Base-by-base conservation (phyloP, 2,888 invertebrate species). In the Lepidonotus clava region DNA sequence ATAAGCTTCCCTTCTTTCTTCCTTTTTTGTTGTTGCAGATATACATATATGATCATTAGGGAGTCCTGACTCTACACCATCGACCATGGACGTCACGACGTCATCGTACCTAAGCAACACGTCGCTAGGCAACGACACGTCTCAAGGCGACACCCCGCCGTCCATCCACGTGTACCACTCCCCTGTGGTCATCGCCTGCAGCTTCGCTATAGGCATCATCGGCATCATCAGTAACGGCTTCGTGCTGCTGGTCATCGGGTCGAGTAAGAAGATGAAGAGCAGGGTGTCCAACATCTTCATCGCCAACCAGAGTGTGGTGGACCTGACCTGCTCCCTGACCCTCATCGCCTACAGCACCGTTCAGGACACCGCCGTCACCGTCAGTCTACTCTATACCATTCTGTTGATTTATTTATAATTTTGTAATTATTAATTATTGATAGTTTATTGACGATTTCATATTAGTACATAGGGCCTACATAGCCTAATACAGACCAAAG, bases 191-290 rank as follows among this genome's bases (percentile, higher is more conserved):
- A 80, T 80, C 8, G 80, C 46, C 8, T 80, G 41, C 41, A 80
- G 80, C 80, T 46, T 80, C 46, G 80, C 80, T 34, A 80, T 80
- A 6, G 80, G 80, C 46, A 80, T 80, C 21, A 46, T 80, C 28
- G 80, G 80, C 46, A 80, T 80, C 41, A 46, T 80, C 51, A 80
- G 80, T 46, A 80, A 80, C 28, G 80, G 80, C 28, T 80, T 80
- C 18, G 80, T 51, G 41, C 28, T 80, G 14, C 46, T 80, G 24
- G 80, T 80, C 28, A 80, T 80, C 24, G 51, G 46, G 1, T 80
- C 80, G 8, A 80, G 80, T 51, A 24, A 32, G 46, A 80, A 41
- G 34, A 80, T 80, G 80, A 41, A 51, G 80, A 18, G 51, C 11
- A 18, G 80, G 14, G 34, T 46, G 18, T 80, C 80, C 21, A 46